Percentiles rank a stretch among this genome's conserved stretches.
phyloP scores from a whole-genome alignment of 2,888 invertebrate species.

The Beris chalybata region DNA sequence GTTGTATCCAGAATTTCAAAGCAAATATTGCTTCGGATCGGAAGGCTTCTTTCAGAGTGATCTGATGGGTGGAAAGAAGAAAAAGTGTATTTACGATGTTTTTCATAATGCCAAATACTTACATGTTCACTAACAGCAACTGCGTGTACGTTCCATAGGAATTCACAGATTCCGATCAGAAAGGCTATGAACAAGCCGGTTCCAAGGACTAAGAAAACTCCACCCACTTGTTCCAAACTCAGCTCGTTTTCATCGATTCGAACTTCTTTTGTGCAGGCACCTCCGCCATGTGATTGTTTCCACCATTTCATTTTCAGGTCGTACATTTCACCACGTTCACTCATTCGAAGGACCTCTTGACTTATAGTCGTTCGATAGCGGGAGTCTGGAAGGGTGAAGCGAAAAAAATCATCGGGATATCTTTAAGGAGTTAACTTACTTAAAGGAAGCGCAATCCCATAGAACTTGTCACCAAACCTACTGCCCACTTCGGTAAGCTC shows the following conservation, averaged over 20 bases:
- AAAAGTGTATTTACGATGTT: background rate
- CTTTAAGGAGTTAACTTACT: constrained; percentile 60
- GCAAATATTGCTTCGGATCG: constrained; percentile 72
- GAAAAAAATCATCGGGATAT: background rate
- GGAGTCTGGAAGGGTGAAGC: constrained; percentile 61
- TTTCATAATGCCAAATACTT: constrained; percentile 21
- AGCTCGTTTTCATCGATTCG: constrained; percentile 51
- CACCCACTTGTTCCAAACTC: constrained; percentile 74
- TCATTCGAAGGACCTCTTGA: constrained; percentile 84
- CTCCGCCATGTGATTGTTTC: constrained; percentile 62
- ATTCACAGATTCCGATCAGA: constrained; percentile 78
- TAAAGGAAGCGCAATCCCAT: constrained; percentile 90
- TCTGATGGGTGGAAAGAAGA: constrained; percentile 55
- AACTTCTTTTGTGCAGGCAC: background rate
- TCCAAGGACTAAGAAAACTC: constrained; percentile 84
- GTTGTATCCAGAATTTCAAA: constrained; percentile 70
- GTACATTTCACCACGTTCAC: constrained; percentile 82
- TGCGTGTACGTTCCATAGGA: constrained; percentile 80
- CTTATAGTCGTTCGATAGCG: constrained; percentile 80
- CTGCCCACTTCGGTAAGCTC: constrained; percentile 81
- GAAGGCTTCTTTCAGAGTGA: constrained; percentile 69
- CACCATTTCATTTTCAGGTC: constrained; percentile 91
- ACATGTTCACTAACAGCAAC: constrained; percentile 79
- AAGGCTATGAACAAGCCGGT: constrained; percentile 73
- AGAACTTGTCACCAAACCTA: constrained; percentile 87